Evolutionary conservation across 2,888 invertebrate genomes (phyloP), one percentile per base, ranked within the genome.

Genomic region (Thymelicus acteon): DNA sequence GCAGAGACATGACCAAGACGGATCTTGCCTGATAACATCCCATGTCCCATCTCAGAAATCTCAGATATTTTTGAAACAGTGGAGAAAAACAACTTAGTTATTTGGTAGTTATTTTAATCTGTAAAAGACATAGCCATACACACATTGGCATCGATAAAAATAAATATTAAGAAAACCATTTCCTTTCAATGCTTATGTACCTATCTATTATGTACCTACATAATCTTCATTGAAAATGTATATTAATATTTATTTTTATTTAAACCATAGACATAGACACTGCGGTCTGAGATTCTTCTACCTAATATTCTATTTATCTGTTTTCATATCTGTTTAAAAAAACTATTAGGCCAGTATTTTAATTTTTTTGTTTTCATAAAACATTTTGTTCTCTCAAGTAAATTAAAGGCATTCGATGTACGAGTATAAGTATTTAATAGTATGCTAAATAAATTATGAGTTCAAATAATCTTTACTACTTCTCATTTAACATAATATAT

Each of bases 71-170:
- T 44, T 10, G 3, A 44, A 44, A 44, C 44, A 57, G 12, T 24
- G 8, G 3, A 31, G 12, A 31, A 31, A 57, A 57, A 31, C 24
- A 31, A 57, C 31, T 12, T 12, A 13, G n/a, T 15, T 37, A 24
- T 37, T 57, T 57, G 31, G 13, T n/a, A 37, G 44, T 37, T 19
- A 15, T 60, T 60, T 60, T 60, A 60, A 40, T 60, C n/a, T 40
- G 44, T 47, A 61, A 61, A 61, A 61, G 47, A 12, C 24, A 24
- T 24, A 61, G 47, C 12, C 61, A 7, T 24, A 61, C 61, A 47
- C 12, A 47, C 19, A 19, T 8, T 52, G 49, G 8, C n/a, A 52
- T 52, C 7, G 6, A 52, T 52, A 52, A 52, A 52, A 52, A 52
- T 52, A 52, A 52, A 52, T 19, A 19, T 49, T n/a, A 49, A n/a